phyloP scores from a whole-genome alignment of 2,888 invertebrate genomes.

The Ganaspis brasiliensis region DNA sequence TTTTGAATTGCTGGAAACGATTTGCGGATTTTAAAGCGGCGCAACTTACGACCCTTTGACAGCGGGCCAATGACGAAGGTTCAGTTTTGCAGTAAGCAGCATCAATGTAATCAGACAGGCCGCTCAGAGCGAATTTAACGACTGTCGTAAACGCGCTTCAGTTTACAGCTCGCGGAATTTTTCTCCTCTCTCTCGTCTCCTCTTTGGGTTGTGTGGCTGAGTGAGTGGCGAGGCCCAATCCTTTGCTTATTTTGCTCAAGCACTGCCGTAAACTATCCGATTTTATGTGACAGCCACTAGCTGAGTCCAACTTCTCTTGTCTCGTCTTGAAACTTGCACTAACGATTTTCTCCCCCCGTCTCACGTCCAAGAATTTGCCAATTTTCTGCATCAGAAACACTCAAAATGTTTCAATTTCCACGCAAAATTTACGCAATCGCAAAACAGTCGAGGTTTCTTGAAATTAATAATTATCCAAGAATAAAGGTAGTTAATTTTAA shows the following conservation, averaged over 20 bases:
- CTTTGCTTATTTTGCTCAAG: conserved; percentile 53
- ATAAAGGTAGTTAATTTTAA: too few species aligned
- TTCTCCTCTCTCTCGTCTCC: conserved; percentile 34
- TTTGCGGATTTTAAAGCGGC: conserved; percentile 35
- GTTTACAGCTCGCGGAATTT: conserved; percentile 63
- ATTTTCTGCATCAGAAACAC: neutral
- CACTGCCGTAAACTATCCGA: conserved; percentile 47
- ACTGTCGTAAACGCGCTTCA: conserved; percentile 74
- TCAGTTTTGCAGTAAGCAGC: conserved; percentile 45
- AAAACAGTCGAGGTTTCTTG: neutral
- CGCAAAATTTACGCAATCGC: too few species aligned
- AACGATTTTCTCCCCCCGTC: conserved; percentile 7
- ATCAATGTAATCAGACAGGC: conserved; percentile 52
- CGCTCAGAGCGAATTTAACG: conserved; percentile 72
- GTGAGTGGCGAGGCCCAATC: conserved; percentile 44
- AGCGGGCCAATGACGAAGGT: conserved; percentile 32
- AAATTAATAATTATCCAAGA: too few species aligned
- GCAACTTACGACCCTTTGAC: conserved; percentile 42
- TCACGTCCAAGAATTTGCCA: neutral
- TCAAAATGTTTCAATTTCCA: neutral
- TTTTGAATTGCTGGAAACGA: conserved; percentile 31
- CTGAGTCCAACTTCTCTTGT: conserved; percentile 26
- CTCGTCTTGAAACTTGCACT: conserved; percentile 22
- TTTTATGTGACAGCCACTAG: conserved; percentile 48
- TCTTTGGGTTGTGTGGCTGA: conserved; percentile 22